phyloP scores from a whole-genome alignment of 2,797 vertebrate species.

The Melopsittacus undulatus region DNA sequence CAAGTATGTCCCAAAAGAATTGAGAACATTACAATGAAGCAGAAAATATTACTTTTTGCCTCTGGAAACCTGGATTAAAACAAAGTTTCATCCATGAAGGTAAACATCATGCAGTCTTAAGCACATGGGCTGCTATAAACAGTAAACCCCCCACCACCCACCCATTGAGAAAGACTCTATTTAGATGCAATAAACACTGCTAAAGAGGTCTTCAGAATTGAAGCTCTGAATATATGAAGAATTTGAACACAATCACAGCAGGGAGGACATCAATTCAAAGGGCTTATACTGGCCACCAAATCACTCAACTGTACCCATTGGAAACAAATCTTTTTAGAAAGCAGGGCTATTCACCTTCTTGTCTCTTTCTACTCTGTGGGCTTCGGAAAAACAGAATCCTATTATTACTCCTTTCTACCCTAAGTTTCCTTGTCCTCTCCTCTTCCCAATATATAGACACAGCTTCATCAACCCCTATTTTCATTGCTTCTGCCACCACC shows the following conservation, averaged over 20 bases:
- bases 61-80: not conserved
- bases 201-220: not conserved
- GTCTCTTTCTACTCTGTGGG: not conserved
- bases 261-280: not conserved
- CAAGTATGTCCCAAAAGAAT: not conserved
- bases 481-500: not conserved
- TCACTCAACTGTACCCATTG: not conserved
- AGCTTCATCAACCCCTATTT: not conserved
- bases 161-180: not conserved
- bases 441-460: not conserved
- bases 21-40: not conserved
- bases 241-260: not conserved
- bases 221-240: not conserved
- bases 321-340: not conserved
- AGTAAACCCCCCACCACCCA: fast-evolving
- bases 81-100: not conserved
- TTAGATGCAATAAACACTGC: not conserved
- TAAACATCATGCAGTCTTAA: not conserved
- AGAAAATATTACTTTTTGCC: not conserved
- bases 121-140: not conserved
- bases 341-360: not conserved
- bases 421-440: not conserved
- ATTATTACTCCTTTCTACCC: not conserved
- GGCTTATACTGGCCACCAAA: not conserved
- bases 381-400: not conserved